Evolutionary conservation across 2,797 vertebrate genomes (phyloP).

Genomic region (Alca torda): DNA sequence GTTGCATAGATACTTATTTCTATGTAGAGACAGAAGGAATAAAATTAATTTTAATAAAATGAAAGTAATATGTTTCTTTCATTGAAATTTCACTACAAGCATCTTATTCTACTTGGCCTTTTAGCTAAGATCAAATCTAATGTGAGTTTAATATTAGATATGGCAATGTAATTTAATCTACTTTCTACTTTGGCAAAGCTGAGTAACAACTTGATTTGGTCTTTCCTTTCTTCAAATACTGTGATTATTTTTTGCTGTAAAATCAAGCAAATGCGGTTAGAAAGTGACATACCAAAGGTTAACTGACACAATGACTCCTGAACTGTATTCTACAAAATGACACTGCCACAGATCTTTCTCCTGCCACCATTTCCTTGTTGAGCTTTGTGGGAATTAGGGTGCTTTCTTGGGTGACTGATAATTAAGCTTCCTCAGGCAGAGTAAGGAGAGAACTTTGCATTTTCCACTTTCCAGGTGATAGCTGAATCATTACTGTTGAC

Average conservation of each 20-base stretch:
- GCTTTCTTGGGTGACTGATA: accelerated
- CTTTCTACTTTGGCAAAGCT: not conserved
- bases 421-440: not conserved
- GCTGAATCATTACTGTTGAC: not conserved
- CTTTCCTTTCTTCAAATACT: not conserved
- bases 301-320: not conserved
- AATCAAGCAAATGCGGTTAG: not conserved
- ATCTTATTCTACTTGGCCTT: not conserved
- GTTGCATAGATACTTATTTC: constrained; percentile 4
- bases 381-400: not conserved
- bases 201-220: not conserved
- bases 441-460: not conserved
- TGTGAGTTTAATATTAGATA: not conserved
- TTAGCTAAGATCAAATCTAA: not conserved
- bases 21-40: not conserved
- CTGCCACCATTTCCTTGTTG: not conserved
- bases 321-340: not conserved
- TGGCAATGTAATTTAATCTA: not conserved
- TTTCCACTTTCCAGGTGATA: not conserved
- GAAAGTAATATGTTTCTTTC: not conserved
- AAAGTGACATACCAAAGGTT: not conserved
- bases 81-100: not conserved
- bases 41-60: constrained; percentile 12
- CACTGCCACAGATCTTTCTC: not conserved
- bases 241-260: not conserved